Percentiles rank a stretch among this genome's conserved stretches.
Evolutionary conservation across 2,888 invertebrate species (phyloP).

Genomic region (Melanargia galathea): DNA sequence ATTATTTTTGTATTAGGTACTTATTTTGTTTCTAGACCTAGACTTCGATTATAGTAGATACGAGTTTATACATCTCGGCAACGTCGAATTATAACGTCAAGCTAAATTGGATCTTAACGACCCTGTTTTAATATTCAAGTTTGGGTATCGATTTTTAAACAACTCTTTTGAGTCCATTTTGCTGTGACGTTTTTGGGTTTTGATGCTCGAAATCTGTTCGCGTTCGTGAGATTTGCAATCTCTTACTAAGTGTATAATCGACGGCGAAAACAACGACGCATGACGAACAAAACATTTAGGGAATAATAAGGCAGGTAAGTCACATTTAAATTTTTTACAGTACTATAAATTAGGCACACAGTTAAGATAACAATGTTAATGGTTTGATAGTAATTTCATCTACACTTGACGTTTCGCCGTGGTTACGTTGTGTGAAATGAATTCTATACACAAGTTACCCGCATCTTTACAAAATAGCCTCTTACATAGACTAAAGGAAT

Average conservation of each 20-base stretch:
- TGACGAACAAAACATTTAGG: constrained; percentile 1
- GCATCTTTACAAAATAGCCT: constrained; percentile 16
- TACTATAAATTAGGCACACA: constrained; percentile 14
- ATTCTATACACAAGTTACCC: constrained; percentile 24
- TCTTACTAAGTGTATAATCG: neutral
- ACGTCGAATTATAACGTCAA: neutral
- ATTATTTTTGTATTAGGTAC: too few relatives aligned
- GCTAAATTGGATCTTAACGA: neutral
- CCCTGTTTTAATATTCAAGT: neutral
- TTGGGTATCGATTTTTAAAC: neutral
- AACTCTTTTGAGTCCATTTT: neutral
- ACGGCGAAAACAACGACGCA: constrained; percentile 6
- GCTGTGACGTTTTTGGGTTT: neutral
- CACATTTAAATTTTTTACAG: constrained; percentile 2
- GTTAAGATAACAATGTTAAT: constrained; percentile 20
- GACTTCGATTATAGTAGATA: too few relatives aligned
- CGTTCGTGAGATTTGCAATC: neutral
- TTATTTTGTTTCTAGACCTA: too few relatives aligned
- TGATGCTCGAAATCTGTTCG: neutral
- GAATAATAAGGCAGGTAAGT: neutral
- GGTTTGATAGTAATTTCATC: constrained; percentile 3
- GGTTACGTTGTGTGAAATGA: constrained; percentile 23
- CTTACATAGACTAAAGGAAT: neutral
- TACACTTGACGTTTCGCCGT: constrained; percentile 10
- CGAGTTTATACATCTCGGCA: neutral